These are phyloP conservation scores for Genyomyrus donnyi DNA, from an alignment of 2,113 vertebrate species.

Conservation along the genomic window DNA sequence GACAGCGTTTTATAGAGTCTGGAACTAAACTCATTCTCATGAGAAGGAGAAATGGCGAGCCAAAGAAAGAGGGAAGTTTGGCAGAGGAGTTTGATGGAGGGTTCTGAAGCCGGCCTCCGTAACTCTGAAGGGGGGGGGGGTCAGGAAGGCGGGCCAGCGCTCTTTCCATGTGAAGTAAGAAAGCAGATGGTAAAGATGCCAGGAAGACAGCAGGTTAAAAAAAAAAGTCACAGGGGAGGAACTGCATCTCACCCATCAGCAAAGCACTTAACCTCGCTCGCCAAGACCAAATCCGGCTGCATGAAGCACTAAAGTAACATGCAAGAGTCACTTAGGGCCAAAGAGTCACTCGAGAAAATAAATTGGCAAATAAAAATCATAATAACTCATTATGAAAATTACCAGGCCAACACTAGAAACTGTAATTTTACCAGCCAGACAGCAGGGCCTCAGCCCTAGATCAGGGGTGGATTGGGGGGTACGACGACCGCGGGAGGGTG, in stretches of 20 bases:
- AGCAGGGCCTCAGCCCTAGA: not conserved
- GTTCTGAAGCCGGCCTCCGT: not conserved
- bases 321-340: not conserved
- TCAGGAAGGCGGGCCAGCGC: not conserved
- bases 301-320: not conserved
- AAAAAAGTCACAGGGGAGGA: not conserved
- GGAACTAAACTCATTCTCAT: not conserved
- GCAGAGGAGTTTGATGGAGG: not conserved
- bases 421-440: not conserved
- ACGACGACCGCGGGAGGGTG: not conserved
- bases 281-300: not conserved
- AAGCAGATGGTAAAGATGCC: not conserved
- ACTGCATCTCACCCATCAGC: not conserved
- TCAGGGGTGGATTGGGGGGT: not conserved
- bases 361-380: not conserved
- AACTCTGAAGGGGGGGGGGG: not conserved
- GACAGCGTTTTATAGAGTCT: not conserved
- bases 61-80: not conserved
- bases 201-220: not conserved
- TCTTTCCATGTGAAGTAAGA: not conserved
- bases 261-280: not conserved
- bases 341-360: not conserved
- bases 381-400: not conserved
- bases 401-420: not conserved
- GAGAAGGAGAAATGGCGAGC: not conserved